Evolutionary conservation across 2,888 invertebrate species (phyloP), one percentile per base, ranked within the genome.

Genomic region (Lithophane socia): DNA sequence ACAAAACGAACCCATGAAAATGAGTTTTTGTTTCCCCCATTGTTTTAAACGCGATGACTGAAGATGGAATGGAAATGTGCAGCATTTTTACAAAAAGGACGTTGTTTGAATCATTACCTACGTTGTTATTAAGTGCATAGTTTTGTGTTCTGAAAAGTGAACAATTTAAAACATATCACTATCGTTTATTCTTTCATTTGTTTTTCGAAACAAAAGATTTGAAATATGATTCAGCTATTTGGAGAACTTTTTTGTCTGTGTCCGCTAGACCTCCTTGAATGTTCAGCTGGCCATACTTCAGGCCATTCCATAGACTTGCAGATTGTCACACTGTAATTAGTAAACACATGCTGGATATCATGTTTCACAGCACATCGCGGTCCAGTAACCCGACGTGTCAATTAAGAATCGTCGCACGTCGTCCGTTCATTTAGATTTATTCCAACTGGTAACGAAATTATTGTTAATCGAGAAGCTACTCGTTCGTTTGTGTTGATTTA

Each of bases 301-400:
- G 73, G 24, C 49, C 74, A 75, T 78, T 87, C 86, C 83, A 83
- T 85, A 85, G 85, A 80, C 84, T 89, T 90, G 87, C 87, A 89
- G 90, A 92, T 92, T 92, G 93, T 92, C 91, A 92, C 90, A 87
- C 87, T 90, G 91, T 92, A 93, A 93, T 93, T 93, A 92, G 89
- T 89, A 88, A 89, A 90, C 91, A 91, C 87, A 92, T 91, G 90
- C 86, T 82, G 82, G 86, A 87, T 94, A 93, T 95, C 92, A 88
- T 84, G 92, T 96, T 94, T 91, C 95, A 85, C 84, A 85, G 86
- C 85, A 84, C 81, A 89, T 85, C 88, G 90, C 92, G 94, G 92
- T 93, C 94, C 93, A 94, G 91, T 94, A 93, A 93, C 93, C 93
- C 93, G 88, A 88, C 88, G 93, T 93, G 94, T 94, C 95, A 95